Evolutionary conservation across 2,888 invertebrate genomes (phyloP).

Genomic region (Sipha maydis): DNA sequence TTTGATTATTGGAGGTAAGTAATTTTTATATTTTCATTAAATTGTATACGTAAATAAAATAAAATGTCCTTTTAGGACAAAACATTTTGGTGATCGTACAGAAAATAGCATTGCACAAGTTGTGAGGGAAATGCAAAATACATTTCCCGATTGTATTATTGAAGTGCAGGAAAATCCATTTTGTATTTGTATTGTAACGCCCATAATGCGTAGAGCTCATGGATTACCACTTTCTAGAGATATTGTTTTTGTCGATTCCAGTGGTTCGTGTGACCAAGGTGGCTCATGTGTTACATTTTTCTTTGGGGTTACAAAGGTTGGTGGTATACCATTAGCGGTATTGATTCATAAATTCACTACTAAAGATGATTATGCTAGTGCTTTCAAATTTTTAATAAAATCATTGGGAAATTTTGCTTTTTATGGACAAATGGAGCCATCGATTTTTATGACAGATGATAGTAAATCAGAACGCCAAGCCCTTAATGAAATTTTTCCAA

Average conservation of each 20-base stretch:
- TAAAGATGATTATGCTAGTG: neutral
- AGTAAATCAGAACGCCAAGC: slow-evolving; percentile 15
- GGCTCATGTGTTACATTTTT: slow-evolving; percentile 31
- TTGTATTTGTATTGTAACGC: slow-evolving; percentile 19
- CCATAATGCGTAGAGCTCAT: neutral
- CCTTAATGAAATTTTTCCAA: slow-evolving; percentile 20
- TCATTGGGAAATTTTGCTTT: neutral
- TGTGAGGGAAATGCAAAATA: too few species aligned
- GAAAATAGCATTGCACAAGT: too few species aligned
- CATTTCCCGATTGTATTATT: neutral
- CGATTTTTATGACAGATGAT: slow-evolving; percentile 28
- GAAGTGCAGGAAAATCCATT: slow-evolving; percentile 41
- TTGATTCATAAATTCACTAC: slow-evolving; percentile 64
- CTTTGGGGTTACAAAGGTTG: slow-evolving; percentile 14
- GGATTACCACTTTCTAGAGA: slow-evolving; percentile 20
- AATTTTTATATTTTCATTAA: too few species aligned
- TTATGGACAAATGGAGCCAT: slow-evolving; percentile 5
- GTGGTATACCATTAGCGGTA: slow-evolving; percentile 65
- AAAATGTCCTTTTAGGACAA: too few species aligned
- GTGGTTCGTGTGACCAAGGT: neutral
- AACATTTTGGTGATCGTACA: too few species aligned
- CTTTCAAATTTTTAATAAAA: slow-evolving; percentile 9
- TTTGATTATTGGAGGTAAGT: neutral
- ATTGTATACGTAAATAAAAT: too few species aligned
- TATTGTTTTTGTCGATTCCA: neutral